These are phyloP conservation scores for Xerus inauris DNA, from an alignment of 2,113 vertebrate genomes.

Conservation along the genomic window DNA sequence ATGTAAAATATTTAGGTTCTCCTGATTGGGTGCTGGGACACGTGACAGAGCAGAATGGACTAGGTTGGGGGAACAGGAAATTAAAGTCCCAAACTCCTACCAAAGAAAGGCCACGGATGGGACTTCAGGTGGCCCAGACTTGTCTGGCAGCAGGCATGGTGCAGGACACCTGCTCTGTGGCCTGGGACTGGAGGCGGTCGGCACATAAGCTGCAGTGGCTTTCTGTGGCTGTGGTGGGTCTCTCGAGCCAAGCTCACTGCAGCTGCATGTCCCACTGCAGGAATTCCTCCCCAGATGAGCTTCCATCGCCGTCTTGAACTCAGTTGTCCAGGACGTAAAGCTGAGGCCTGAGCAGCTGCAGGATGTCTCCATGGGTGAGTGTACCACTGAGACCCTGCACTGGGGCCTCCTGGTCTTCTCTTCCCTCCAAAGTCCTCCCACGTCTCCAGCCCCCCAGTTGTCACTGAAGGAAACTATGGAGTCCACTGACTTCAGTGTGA, in stretches of 20 bases:
- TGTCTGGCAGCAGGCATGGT: too few relatives aligned
- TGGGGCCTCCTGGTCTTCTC: neutral
- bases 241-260: neutral
- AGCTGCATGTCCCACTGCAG: slow-evolving; percentile 71
- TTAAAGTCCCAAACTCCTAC: accelerated
- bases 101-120: too few relatives aligned
- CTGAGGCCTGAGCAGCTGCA: slow-evolving; percentile 87
- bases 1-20: neutral
- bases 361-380: slow-evolving; percentile 95
- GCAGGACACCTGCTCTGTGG: too few relatives aligned
- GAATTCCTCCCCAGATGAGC: slow-evolving; percentile 91
- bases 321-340: slow-evolving; percentile 89
- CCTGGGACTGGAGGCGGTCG: too few relatives aligned
- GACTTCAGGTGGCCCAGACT: too few relatives aligned
- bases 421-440: neutral
- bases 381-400: neutral
- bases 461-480: neutral
- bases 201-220: neutral
- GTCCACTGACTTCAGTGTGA: neutral
- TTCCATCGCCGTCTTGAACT: slow-evolving; percentile 89
- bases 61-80: neutral
- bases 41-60: accelerated
- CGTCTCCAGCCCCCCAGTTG: neutral
- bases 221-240: neutral
- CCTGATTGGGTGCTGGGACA: neutral